Conservation (phyloP, 1,140 invertebrate species). For the Caenorhabditis latens region DNA sequence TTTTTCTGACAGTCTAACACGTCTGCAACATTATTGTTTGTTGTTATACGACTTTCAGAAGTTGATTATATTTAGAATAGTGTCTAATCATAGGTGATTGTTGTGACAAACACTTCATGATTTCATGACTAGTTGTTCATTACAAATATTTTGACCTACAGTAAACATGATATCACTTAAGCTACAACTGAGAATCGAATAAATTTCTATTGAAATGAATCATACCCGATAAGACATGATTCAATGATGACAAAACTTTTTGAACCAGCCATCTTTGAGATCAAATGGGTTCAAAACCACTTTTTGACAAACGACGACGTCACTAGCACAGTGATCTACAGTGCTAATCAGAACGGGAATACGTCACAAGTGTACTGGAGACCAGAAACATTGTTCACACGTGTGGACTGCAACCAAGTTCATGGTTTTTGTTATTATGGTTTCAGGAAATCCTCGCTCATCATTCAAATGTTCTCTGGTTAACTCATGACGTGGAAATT, state of each 20-base stretch:
- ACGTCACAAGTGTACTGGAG: conserved; percentile 49
- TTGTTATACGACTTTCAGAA: no score
- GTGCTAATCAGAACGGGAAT: conserved; percentile 19
- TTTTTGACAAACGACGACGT: background rate
- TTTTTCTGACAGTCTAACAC: no score
- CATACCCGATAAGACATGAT: background rate
- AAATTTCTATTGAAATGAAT: background rate
- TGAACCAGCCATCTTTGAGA: conserved; percentile 22
- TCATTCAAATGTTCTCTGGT: conserved; percentile 24
- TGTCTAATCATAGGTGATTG: no score
- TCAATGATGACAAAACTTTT: conserved; percentile 34
- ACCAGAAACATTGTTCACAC: conserved; percentile 18
- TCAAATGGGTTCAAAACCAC: conserved; percentile 40
- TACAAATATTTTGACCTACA: background rate
- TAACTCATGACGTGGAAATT: conserved; percentile 44
- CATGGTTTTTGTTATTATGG: background rate
- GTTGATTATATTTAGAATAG: no score
- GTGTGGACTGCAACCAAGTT: background rate
- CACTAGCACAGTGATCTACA: conserved; percentile 48
- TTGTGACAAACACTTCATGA: no score
- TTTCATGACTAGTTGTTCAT: background rate
- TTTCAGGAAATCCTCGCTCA: conserved; percentile 30
- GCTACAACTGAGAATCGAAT: background rate
- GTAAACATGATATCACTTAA: conserved; percentile 6
- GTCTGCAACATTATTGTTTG: no score